Evolutionary conservation across 1,140 invertebrate genomes (phyloP).

Genomic region (Anastrepha obliqua): DNA sequence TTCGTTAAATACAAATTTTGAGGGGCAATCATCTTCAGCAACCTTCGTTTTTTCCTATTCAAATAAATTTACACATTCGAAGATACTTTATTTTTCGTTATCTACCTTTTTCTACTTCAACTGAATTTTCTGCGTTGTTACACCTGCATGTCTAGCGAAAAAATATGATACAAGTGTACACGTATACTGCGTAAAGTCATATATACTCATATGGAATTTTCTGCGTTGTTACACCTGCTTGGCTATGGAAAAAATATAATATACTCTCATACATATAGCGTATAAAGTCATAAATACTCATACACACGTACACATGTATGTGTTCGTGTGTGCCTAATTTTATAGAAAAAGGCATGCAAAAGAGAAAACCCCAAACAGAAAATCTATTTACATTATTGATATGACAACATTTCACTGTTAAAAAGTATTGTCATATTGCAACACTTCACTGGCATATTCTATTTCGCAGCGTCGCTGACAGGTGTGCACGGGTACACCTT

Average conservation of each 20-base stretch:
- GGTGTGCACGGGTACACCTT: slow-evolving; percentile 27
- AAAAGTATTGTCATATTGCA: slow-evolving; percentile 40
- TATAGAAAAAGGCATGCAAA: background rate
- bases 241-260: background rate
- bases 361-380: background rate
- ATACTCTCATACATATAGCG: background rate
- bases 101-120: background rate
- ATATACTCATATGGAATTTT: background rate
- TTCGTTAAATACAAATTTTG: background rate
- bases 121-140: too few relatives aligned
- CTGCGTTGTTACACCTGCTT: slow-evolving; percentile 8
- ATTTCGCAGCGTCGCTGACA: background rate
- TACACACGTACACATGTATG: background rate
- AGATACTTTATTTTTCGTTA: background rate
- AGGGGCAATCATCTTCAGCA: background rate
- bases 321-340: background rate
- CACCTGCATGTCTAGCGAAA: too few relatives aligned
- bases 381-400: slow-evolving; percentile 46
- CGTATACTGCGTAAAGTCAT: too few relatives aligned
- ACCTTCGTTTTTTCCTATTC: background rate
- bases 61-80: slow-evolving; percentile 5
- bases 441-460: slow-evolving; percentile 21
- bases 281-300: background rate
- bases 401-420: slow-evolving; percentile 40
- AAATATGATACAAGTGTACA: too few relatives aligned